These are phyloP conservation scores for Chloroclystis v-ata DNA, from an alignment of 2,888 invertebrate species.

Conservation along the genomic window DNA sequence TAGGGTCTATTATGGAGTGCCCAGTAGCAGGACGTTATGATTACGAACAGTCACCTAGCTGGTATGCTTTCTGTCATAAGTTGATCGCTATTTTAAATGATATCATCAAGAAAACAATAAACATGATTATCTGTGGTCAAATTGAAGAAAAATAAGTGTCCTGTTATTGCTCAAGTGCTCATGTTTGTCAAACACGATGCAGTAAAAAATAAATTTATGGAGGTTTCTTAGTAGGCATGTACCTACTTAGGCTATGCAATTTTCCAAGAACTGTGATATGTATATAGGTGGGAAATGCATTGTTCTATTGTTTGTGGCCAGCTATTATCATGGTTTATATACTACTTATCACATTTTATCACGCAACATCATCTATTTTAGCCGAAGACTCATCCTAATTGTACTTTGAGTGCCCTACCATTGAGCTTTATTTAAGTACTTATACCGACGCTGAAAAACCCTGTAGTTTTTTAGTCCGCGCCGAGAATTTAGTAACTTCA, in stretches of 20 bases:
- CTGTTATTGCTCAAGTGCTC: conserved; percentile 1
- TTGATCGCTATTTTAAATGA: conserved; percentile 1
- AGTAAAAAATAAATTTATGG: conserved; percentile 18
- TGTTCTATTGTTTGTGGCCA: conserved; percentile 69
- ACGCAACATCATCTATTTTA: conserved; percentile 46
- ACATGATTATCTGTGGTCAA: conserved; percentile 4
- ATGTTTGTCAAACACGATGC: conserved; percentile 17
- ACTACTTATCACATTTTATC: conserved; percentile 56
- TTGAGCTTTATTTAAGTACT: not conserved
- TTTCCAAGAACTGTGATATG: conserved; percentile 60
- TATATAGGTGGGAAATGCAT: conserved; percentile 68
- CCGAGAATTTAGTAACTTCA: too few relatives aligned
- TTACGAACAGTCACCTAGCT: not conserved
- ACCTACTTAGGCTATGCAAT: conserved; percentile 21
- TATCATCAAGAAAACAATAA: conserved; percentile 4
- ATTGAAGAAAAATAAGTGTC: not conserved
- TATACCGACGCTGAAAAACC: too few relatives aligned
- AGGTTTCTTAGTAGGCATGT: conserved; percentile 1
- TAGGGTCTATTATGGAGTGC: too few relatives aligned
- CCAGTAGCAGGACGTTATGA: too few relatives aligned
- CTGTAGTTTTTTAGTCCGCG: too few relatives aligned
- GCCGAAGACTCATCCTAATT: not conserved
- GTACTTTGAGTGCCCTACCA: not conserved
- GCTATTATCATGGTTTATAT: conserved; percentile 57
- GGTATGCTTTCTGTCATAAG: not conserved